phyloP scores from a whole-genome alignment of 2,888 invertebrate species.

The Stictocephala bisonia region DNA sequence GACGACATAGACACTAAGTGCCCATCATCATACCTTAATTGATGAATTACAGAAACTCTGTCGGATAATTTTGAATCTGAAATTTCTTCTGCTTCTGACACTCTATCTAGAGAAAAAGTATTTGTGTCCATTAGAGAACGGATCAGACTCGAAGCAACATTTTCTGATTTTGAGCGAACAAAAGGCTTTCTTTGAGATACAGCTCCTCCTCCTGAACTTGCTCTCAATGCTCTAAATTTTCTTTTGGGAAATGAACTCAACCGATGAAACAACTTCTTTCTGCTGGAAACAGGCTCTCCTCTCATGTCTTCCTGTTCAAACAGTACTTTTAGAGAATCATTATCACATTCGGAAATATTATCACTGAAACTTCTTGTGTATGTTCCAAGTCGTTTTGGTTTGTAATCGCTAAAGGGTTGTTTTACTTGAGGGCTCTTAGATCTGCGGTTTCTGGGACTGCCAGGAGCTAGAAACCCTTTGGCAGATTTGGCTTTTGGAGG shows the following conservation, averaged over 20 bases:
- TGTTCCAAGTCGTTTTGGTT: slow-evolving; percentile 19
- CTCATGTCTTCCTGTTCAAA: slow-evolving; percentile 73
- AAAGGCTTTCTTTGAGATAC: slow-evolving; percentile 42
- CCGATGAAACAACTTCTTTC: slow-evolving; percentile 56
- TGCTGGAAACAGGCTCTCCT: slow-evolving; percentile 66
- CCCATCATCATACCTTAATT: slow-evolving; percentile 41
- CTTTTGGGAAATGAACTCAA: slow-evolving; percentile 47
- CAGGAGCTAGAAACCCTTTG: slow-evolving; percentile 10
- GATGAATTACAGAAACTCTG: slow-evolving; percentile 36
- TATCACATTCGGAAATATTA: slow-evolving; percentile 36
- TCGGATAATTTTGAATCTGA: slow-evolving; percentile 44
- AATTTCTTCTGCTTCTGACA: slow-evolving; percentile 50
- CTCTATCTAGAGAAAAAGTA: slow-evolving; percentile 47
- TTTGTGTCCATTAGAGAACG: slow-evolving; percentile 50
- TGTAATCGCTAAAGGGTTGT: slow-evolving; percentile 22
- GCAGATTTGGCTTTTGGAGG: slow-evolving; percentile 15
- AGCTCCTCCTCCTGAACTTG: not conserved
- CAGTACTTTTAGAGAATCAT: slow-evolving; percentile 47
- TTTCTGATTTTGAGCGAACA: slow-evolving; percentile 47
- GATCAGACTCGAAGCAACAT: slow-evolving; percentile 47
- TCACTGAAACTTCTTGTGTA: slow-evolving; percentile 40
- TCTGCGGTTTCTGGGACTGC: not conserved
- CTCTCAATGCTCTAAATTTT: slow-evolving; percentile 36
- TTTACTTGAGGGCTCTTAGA: slow-evolving; percentile 26
- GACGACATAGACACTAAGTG: slow-evolving; percentile 44